phyloP scores from a whole-genome alignment of 2,888 invertebrate species.

The Aleiodes alternator region DNA sequence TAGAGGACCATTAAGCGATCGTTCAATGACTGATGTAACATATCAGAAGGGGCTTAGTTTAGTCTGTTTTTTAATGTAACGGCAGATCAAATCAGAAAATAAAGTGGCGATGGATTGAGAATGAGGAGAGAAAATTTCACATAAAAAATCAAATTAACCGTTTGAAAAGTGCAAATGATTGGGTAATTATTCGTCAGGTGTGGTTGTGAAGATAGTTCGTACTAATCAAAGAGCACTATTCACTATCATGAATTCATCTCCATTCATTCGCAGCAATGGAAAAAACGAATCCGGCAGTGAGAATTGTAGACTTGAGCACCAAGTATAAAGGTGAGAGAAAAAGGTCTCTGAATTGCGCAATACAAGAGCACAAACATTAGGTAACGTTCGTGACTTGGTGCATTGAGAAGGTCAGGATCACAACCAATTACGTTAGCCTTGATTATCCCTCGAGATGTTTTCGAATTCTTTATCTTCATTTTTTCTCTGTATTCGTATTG shows the following conservation, averaged over 20 bases:
- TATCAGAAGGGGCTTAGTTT: not conserved
- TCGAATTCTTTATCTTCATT: no score
- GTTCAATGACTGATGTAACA: not conserved
- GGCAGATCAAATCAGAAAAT: not conserved
- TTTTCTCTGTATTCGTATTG: not conserved
- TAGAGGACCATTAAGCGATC: slow-evolving; percentile 14
- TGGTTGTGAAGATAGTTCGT: not conserved
- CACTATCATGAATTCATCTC: slow-evolving; percentile 25
- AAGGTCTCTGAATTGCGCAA: slow-evolving; percentile 28
- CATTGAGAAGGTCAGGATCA: slow-evolving; percentile 44
- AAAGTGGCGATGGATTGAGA: no score
- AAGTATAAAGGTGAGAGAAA: slow-evolving; percentile 14
- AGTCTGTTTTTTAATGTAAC: slow-evolving; percentile 1
- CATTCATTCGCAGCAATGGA: slow-evolving; percentile 23
- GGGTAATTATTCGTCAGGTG: slow-evolving; percentile 35
- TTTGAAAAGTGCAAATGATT: slow-evolving; percentile 28
- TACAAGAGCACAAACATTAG: slow-evolving; percentile 24
- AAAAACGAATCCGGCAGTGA: not conserved
- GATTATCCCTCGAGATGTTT: slow-evolving; percentile 50
- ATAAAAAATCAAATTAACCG: slow-evolving; percentile 13
- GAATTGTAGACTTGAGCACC: not conserved
- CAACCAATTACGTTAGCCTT: slow-evolving; percentile 54
- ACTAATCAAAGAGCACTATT: slow-evolving; percentile 24
- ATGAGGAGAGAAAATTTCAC: no score
- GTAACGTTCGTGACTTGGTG: slow-evolving; percentile 38